phyloP scores from a whole-genome alignment of 2,888 invertebrate genomes.

The Argynnis bischoffii region DNA sequence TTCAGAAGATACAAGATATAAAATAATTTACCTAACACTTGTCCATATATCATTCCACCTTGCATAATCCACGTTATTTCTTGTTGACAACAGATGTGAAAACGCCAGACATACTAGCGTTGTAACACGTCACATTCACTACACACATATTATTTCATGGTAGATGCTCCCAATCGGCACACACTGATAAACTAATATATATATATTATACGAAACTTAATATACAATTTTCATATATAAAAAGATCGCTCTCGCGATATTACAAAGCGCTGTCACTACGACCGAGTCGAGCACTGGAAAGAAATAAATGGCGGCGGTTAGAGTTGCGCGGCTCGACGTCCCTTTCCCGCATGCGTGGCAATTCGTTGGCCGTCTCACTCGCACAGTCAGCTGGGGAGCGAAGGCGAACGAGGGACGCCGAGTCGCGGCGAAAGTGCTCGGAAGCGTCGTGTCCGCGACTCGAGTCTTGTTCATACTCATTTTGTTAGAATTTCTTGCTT shows the following conservation, averaged over 20 bases:
- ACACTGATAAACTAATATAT: constrained; percentile 51
- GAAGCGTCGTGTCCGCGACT: constrained; percentile 47
- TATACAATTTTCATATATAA: constrained; percentile 71
- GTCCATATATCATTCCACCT: constrained; percentile 76
- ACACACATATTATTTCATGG: constrained; percentile 53
- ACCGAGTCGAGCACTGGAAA: constrained; percentile 73
- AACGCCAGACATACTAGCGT: constrained; percentile 67
- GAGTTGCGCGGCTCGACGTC: constrained; percentile 64
- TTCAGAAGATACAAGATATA: constrained; percentile 44
- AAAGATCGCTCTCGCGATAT: constrained; percentile 65
- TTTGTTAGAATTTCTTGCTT: constrained; percentile 46
- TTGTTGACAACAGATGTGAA: constrained; percentile 76
- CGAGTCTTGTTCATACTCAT: constrained; percentile 38
- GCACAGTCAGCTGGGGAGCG: constrained; percentile 78
- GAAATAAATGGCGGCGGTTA: constrained; percentile 74
- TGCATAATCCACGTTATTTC: constrained; percentile 79
- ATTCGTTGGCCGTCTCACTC: constrained; percentile 55
- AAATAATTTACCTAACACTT: constrained; percentile 72
- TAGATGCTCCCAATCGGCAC: constrained; percentile 54
- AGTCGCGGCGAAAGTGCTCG: constrained; percentile 75
- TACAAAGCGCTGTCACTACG: constrained; percentile 75
- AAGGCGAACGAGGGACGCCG: constrained; percentile 65
- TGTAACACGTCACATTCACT: constrained; percentile 50
- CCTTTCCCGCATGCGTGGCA: constrained; percentile 43
- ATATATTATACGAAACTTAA: constrained; percentile 66